phyloP scores from a whole-genome alignment of 2,888 invertebrate species.

The Glyphotaelius pellucidus region DNA sequence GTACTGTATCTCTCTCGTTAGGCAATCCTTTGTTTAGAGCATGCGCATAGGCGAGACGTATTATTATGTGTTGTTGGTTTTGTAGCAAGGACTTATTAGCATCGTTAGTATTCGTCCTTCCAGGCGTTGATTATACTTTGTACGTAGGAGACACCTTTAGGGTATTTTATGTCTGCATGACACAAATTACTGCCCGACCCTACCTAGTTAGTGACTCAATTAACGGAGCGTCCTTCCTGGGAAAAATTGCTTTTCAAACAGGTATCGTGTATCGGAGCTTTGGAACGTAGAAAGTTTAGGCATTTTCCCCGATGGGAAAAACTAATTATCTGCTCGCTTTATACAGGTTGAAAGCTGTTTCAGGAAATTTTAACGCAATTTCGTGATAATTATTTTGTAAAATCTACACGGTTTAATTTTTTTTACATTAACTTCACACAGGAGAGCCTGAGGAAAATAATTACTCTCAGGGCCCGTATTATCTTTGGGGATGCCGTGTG shows the following conservation, averaged over 20 bases:
- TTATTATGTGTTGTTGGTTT: background rate
- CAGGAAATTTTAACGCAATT: background rate
- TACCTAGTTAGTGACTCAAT: slow-evolving; percentile 37
- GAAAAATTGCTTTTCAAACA: slow-evolving; percentile 38
- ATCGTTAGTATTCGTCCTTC: background rate
- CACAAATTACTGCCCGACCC: slow-evolving; percentile 15
- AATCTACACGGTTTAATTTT: background rate
- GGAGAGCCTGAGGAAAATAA: no score
- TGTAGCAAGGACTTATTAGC: background rate
- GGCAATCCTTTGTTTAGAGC: no score
- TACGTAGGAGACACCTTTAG: background rate
- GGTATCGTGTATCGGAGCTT: slow-evolving; percentile 9
- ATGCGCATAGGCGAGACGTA: background rate
- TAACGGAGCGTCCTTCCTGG: slow-evolving; percentile 4
- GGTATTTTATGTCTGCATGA: slow-evolving; percentile 15
- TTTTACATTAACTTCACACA: no score
- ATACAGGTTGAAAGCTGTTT: background rate
- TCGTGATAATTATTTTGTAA: background rate
- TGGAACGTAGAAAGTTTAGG: background rate
- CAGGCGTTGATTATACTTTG: background rate
- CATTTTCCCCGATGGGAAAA: background rate
- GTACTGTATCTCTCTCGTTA: no score
- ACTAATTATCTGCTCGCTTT: background rate
- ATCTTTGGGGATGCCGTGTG: no score
- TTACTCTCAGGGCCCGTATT: no score